Base-by-base conservation (phyloP, 2,888 invertebrate species). In the Xestia rhomboidea region DNA sequence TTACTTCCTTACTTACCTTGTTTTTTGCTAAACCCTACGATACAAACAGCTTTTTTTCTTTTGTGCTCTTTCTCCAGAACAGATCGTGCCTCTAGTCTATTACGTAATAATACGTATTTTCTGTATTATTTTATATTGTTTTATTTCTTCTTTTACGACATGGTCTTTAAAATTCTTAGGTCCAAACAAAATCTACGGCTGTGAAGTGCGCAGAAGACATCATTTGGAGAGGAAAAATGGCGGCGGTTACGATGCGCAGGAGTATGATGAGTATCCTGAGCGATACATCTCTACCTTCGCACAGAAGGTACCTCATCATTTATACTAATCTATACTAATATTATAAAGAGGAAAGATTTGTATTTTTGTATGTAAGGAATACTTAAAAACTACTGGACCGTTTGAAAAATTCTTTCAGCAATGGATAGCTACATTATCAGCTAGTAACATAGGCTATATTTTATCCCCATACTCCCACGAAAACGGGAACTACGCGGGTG, bases 221-320 rank as follows among this genome's bases (percentile, higher is more conserved):
- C 99, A 99, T 90, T 97, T 99, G 85, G 98, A 99, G 89, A 97
- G 99, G 46, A 99, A 98, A 88, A 98, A 99, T 70, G 99, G 98
- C 2, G 99, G 99, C 3, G 98, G 98, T 1, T 99, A 99, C 92
- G 98, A 99, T 94, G 97, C 98, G 2, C 95, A 97, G 73, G 98
- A 98, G 73, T 99, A 99, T 93, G 99, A 99, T 73, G 98, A 98
- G 87, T 98, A 98, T 92, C 99, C 99, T 0, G 99, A 99, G 91
- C 97, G 98, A 89, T 99, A 99, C 92, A 98, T 99, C 74, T 99
- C 99, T 7, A 99, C 98, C 0, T 99, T 99, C 93, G 99, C 99
- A 87, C 98, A 99, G 92, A 99, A 98, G 96, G 98, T 98, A 41
- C 3, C 15, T 41, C 34, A 24, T 79, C n/a, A 24, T 66, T n/a